phyloP scores from a whole-genome alignment of 2,888 invertebrate genomes.

The Pharmacophagus antenor region DNA sequence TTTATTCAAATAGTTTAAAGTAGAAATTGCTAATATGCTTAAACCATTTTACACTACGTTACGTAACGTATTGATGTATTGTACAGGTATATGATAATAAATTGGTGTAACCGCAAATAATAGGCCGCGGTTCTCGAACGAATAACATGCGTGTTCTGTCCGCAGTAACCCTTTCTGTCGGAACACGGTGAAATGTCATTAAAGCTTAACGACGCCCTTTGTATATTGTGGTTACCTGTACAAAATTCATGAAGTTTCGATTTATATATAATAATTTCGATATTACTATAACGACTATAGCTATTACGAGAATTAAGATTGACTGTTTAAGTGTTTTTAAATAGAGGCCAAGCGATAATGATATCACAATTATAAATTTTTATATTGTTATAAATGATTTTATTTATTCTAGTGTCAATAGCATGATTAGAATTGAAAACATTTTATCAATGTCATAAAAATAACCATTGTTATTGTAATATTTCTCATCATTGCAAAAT shows the following conservation, averaged over 20 bases:
- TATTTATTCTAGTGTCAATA: background rate
- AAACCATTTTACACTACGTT: background rate
- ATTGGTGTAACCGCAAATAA: constrained; percentile 22
- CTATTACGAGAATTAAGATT: background rate
- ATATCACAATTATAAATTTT: too few relatives aligned
- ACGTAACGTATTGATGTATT: background rate
- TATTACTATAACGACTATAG: background rate
- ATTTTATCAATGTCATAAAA: background rate
- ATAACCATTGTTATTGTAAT: constrained; percentile 7
- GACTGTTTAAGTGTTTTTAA: background rate
- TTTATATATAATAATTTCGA: constrained; percentile 9
- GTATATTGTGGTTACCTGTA: constrained; percentile 7
- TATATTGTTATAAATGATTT: too few relatives aligned
- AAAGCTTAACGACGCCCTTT: constrained; percentile 26
- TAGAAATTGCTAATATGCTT: background rate
- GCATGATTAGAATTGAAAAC: background rate
- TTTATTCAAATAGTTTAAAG: too few relatives aligned
- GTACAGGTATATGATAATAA: constrained; percentile 11
- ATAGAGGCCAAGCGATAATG: background rate
- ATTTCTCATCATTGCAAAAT: constrained; percentile 22
- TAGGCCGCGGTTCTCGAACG: constrained; percentile 10
- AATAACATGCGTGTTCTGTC: constrained; percentile 11
- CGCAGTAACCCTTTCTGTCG: constrained; percentile 16
- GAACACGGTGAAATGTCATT: constrained; percentile 29
- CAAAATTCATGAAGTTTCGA: constrained; percentile 20